Base-by-base conservation (phyloP, 2,888 invertebrate species). In the Agrotis ipsilon region DNA sequence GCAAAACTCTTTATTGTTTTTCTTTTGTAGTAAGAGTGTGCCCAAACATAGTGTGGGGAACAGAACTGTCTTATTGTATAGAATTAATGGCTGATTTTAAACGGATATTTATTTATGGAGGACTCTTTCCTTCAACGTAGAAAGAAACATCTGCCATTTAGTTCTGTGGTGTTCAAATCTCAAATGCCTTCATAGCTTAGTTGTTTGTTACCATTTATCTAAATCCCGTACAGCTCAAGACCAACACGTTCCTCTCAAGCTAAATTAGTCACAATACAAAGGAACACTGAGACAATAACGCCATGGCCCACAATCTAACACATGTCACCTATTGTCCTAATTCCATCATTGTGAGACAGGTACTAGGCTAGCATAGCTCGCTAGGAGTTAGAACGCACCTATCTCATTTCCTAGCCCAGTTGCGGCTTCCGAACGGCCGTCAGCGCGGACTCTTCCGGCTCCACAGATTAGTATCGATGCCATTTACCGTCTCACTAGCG, bases 321-420 rank as follows among this genome's bases (percentile, higher is more conserved):
- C 79, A 80, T 69, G 80, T 77, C 81, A 85, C 72, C 52, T 59
- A 83, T 75, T 81, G 81, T 85, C 84, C 86, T 70, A 85, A 83
- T 85, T 86, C 80, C 70, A 82, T 86, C 83, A 87, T 80, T 83
- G 77, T 69, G 61, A 48, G 80, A 81, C 84, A 83, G 80, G 75
- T 87, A 87, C 86, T 74, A 86, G 80, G 85, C 67, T 62, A 61
- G 83, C 90, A 90, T 84, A 90, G 88, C 88, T 87, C 86, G 86
- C 87, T 87, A 90, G 90, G 88, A 92, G 93, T 91, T 94, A 92
- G 90, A 88, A 91, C 89, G 92, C 92, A 93, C 91, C 94, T 96
- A 96, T 96, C 96, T 96, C 96, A 96, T 96, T 96, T 96, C 96
- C 96, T 95, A 96, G 94, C 95, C 94, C 95, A 94, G 95, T 95